A percentile compares a stretch with the other conserved stretches of the same genome.
Evolutionary conservation across 2,113 vertebrate genomes (phyloP).

Genomic region (Otis tarda): DNA sequence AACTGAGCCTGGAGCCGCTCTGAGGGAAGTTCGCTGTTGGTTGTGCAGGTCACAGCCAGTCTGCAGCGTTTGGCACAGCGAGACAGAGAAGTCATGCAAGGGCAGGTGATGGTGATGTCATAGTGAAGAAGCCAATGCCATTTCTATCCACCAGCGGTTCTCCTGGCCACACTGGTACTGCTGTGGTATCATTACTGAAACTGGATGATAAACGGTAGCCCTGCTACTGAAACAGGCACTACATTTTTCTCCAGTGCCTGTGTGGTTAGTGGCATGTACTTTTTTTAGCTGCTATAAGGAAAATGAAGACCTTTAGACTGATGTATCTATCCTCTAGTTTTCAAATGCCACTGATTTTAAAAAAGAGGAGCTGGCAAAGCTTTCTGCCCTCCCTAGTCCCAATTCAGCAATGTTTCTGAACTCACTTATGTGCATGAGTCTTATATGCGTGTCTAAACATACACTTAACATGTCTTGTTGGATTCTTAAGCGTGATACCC

Average conservation of each 20-base stretch:
- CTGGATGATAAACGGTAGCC: neutral
- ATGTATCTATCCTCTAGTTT: neutral
- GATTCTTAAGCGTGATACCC: neutral
- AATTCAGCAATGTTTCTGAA: neutral
- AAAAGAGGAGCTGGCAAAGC: neutral
- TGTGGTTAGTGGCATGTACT: neutral
- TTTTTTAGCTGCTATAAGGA: neutral
- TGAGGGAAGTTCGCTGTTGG: neutral
- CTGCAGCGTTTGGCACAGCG: neutral
- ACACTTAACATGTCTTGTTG: neutral
- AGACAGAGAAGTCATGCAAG: neutral
- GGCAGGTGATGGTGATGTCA: rapidly evolving
- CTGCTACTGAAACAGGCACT: neutral
- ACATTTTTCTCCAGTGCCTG: neutral
- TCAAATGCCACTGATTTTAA: neutral
- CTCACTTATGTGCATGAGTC: neutral
- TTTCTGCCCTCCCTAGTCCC: neutral
- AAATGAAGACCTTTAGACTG: neutral
- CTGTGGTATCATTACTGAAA: neutral
- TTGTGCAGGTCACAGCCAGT: neutral
- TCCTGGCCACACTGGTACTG: neutral
- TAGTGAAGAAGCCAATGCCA: neutral
- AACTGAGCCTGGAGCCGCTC: rapidly evolving
- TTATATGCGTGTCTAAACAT: neutral
- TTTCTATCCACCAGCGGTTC: neutral